phyloP scores from a whole-genome alignment of 2,113 vertebrate species.

The Tonatia bakeri region DNA sequence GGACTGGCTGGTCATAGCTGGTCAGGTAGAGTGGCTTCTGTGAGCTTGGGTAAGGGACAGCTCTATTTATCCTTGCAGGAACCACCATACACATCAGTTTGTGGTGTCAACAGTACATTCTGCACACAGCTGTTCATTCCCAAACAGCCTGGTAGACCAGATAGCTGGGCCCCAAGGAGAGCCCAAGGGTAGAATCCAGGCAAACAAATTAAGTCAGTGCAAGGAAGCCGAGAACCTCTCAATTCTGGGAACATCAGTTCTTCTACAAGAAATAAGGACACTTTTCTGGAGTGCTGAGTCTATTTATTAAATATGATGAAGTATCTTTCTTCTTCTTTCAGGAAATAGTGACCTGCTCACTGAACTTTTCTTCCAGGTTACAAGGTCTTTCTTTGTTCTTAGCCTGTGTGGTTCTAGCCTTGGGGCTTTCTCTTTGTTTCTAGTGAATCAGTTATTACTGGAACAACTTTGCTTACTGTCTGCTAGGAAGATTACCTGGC shows the following conservation, averaged over 20 bases:
- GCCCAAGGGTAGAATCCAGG: constrained; percentile 39
- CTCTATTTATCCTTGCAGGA: constrained; percentile 41
- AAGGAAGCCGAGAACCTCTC: not conserved
- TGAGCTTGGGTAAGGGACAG: not conserved
- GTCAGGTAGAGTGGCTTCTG: not conserved
- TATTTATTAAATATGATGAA: not conserved
- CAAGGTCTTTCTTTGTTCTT: not conserved
- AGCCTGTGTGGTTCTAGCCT: not conserved
- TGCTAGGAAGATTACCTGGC: not conserved
- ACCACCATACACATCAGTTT: not conserved
- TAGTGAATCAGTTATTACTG: not conserved
- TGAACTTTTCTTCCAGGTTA: not conserved
- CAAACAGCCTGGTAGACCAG: constrained; percentile 31
- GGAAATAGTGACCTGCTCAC: not conserved
- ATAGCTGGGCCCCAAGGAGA: constrained; percentile 22
- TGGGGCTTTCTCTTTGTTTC: not conserved
- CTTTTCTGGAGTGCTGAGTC: not conserved
- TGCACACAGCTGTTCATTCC: constrained; percentile 17
- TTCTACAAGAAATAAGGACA: not conserved
- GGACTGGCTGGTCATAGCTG: constrained; percentile 83
- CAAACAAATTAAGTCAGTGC: not conserved
- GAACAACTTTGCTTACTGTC: not conserved
- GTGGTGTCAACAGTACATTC: constrained; percentile 63
- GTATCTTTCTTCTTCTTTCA: not conserved
- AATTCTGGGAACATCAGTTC: not conserved